Evolutionary conservation across 2,888 invertebrate genomes (phyloP), one percentile per base, ranked within the genome.

Genomic region (Euplexia lucipara): DNA sequence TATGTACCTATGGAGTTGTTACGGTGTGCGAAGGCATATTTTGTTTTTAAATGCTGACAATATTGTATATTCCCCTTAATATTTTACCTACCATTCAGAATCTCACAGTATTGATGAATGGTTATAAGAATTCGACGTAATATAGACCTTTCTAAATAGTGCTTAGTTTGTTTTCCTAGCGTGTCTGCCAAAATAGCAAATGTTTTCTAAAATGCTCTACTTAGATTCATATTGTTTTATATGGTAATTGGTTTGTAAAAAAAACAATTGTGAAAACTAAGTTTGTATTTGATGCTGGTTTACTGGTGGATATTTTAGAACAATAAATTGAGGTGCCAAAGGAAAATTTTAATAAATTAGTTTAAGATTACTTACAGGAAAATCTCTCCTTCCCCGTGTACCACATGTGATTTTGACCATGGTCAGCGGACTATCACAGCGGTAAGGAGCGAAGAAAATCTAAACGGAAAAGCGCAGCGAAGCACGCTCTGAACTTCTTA

Each of bases 301-400:
- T 35, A 53, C 37, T 45, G n/a, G 51, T 56, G 60, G 51, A 22
- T 47, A 41, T 34, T 54, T 47, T 37, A 44, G 52, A 75, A 75
- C 69, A 68, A 75, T 71, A 48, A 54, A 67, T 41, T 37, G 34
- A 70, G 45, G 58, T 73, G 63, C 70, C 63, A 70, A 79, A 51
- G 20, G 3, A 34, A 51, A 49, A 51, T 44, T 32, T 51, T 30
- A 12, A n/a, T 49, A 54, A 26, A 37, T 48, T 37, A 41, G 18
- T 4, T 68, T 41, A 12, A 3, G 5, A 3, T 26, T 26, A 10
- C 5, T 10, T 30, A 22, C 14, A 32, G 9, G 10, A 20, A 67
- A 67, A 41, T 26, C 8, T 35, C 26, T 20, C n/a, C n/a, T n/a
- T n/a, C n/a, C n/a, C n/a, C n/a, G n/a, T n/a, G n/a, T n/a, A n/a